phyloP scores from a whole-genome alignment of 2,113 vertebrate genomes.

The Setophaga petechia region DNA sequence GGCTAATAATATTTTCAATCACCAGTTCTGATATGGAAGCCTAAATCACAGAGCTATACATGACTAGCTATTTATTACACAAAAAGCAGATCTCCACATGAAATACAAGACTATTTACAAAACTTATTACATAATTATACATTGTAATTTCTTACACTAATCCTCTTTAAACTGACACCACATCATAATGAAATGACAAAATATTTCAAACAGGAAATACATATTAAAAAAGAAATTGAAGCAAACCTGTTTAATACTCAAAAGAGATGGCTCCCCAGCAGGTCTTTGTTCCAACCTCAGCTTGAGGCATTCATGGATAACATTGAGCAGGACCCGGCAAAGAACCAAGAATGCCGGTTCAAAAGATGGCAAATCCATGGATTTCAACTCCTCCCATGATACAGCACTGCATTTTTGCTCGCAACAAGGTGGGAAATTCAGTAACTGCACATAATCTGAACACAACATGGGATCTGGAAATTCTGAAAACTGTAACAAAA shows the following conservation, averaged over 20 bases:
- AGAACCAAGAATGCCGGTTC: constrained; percentile 93
- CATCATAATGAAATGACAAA: not conserved
- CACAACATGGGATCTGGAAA: constrained; percentile 91
- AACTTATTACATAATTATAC: not conserved
- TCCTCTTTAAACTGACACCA: not conserved
- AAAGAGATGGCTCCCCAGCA: constrained; percentile 94
- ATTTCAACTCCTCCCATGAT: constrained; percentile 88
- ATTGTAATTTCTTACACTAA: not conserved
- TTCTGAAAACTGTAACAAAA: constrained; percentile 86
- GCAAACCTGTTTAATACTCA: constrained; percentile 97
- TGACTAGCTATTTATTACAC: not conserved
- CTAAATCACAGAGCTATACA: not conserved
- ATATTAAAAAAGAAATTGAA: not conserved
- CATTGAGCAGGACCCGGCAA: constrained; percentile 94
- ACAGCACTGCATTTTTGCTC: constrained; percentile 82
- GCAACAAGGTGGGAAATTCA: constrained; percentile 67
- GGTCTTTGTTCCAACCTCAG: constrained; percentile 93
- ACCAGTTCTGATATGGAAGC: not conserved
- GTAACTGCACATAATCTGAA: constrained; percentile 90
- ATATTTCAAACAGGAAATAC: not conserved
- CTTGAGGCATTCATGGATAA: constrained; percentile 98
- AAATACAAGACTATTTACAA: not conserved
- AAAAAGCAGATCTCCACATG: not conserved
- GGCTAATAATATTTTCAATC: not conserved
- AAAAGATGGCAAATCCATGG: constrained; percentile 97